Percentiles rank a stretch among this genome's conserved stretches.
Conservation (phyloP, 2,888 invertebrate species). For the Eumerus sabulonum region DNA sequence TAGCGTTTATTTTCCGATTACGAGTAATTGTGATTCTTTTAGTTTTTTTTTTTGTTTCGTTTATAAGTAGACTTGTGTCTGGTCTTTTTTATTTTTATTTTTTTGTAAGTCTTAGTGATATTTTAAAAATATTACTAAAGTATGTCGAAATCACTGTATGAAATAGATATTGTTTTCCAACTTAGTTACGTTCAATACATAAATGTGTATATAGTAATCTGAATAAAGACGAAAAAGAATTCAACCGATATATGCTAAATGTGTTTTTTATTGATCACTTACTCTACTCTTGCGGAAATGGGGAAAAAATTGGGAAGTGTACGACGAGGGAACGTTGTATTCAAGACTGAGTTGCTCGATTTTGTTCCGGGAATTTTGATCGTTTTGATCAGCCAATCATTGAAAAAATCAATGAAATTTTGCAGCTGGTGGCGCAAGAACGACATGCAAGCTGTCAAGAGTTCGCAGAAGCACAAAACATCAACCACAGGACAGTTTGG, state of each 20-base stretch:
- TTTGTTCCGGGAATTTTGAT: too few relatives aligned
- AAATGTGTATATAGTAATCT: slow-evolving; percentile 55
- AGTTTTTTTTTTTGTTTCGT: slow-evolving; percentile 21
- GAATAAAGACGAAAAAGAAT: slow-evolving; percentile 52
- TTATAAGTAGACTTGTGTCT: background rate
- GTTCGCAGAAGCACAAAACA: too few relatives aligned
- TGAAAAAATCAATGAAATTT: too few relatives aligned
- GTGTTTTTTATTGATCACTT: slow-evolving; percentile 7
- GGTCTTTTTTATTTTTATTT: background rate
- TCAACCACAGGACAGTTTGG: too few relatives aligned
- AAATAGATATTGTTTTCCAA: slow-evolving; percentile 12
- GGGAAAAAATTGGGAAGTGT: too few relatives aligned
- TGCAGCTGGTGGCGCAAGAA: too few relatives aligned
- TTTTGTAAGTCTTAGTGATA: slow-evolving; percentile 27
- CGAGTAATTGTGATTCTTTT: slow-evolving; percentile 38
- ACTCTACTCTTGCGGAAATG: background rate
- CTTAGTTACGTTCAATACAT: slow-evolving; percentile 30
- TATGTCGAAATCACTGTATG: slow-evolving; percentile 10
- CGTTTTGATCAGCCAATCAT: too few relatives aligned
- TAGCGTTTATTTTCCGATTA: background rate
- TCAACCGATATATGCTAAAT: slow-evolving; percentile 30
- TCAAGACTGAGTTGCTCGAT: too few relatives aligned
- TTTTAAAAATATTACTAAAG: slow-evolving; percentile 46
- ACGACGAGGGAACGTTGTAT: too few relatives aligned
- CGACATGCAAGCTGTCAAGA: too few relatives aligned